Percentiles rank a stretch among this genome's conserved stretches.
phyloP scores from a whole-genome alignment of 35 echinoderm and acorn worm genomes.

The Apostichopus japonicus region DNA sequence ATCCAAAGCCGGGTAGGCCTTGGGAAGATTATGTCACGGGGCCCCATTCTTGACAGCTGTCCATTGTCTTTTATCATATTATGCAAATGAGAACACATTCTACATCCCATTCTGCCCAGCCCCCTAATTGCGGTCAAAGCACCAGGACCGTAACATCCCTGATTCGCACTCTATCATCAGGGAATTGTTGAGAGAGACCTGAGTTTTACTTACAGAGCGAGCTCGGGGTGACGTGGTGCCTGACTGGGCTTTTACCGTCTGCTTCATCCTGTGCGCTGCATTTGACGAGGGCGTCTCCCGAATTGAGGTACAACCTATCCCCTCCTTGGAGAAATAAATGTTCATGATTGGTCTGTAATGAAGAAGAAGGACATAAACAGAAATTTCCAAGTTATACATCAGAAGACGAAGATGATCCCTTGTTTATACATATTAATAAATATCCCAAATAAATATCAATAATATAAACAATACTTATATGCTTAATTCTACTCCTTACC shows the following conservation, averaged over 20 bases:
- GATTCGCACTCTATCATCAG: too few species aligned
- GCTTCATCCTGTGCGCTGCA: slow-evolving; percentile 60
- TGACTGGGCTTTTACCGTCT: slow-evolving; percentile 60
- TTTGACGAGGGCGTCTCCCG: slow-evolving; percentile 87
- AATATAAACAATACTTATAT: not conserved
- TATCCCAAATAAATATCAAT: not conserved
- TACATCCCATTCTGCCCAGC: too few species aligned
- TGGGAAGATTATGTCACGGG: too few species aligned
- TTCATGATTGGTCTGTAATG: slow-evolving; percentile 85
- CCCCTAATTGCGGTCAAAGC: too few species aligned
- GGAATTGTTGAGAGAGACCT: too few species aligned
- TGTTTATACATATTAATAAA: not conserved
- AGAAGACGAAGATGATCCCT: not conserved
- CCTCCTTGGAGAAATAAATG: slow-evolving; percentile 96
- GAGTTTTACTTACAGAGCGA: slow-evolving; percentile 49
- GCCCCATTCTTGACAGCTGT: too few species aligned
- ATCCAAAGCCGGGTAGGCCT: too few species aligned
- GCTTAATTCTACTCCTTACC: not conserved
- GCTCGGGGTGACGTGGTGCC: slow-evolving; percentile 61
- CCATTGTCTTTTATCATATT: too few species aligned
- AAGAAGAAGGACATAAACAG: not conserved
- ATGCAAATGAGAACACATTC: too few species aligned
- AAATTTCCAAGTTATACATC: not conserved
- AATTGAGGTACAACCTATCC: slow-evolving; percentile 79
- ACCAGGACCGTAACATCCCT: too few species aligned